Evolutionary conservation across 2,888 invertebrate species (phyloP).

Genomic region (Ctenicera cuprea): DNA sequence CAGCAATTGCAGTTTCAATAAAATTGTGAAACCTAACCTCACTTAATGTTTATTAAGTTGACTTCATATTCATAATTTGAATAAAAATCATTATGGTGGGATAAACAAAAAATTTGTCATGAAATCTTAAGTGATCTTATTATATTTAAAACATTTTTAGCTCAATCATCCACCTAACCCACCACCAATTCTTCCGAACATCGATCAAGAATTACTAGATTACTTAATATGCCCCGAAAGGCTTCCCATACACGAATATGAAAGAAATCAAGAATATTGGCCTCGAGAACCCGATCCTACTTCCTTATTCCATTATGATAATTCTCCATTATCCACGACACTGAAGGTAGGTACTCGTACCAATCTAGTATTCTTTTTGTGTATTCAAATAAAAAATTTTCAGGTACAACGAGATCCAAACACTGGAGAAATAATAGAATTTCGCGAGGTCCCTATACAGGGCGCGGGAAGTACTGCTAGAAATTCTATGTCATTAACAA

Average conservation of each 20-base stretch:
- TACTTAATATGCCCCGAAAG: conserved; percentile 82
- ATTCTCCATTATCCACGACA: conserved; percentile 74
- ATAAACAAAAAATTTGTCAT: not conserved
- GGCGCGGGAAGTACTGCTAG: conserved; percentile 80
- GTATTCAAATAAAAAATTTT: conserved; percentile 22
- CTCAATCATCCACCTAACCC: not conserved
- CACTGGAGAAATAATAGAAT: conserved; percentile 84
- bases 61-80: too few species aligned
- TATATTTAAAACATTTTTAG: not conserved
- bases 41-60: too few species aligned
- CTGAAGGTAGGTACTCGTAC: too few species aligned
- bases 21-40: too few species aligned
- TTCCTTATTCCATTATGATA: conserved; percentile 74
- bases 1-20: too few species aligned
- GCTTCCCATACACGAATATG: conserved; percentile 83
- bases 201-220: conserved; percentile 79
- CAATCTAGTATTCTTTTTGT: not conserved
- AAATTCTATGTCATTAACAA: conserved; percentile 86
- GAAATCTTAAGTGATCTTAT: too few species aligned
- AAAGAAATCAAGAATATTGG: conserved; percentile 82
- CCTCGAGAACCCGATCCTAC: conserved; percentile 75
- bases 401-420: conserved; percentile 83
- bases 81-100: too few species aligned
- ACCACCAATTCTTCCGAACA: conserved; percentile 80
- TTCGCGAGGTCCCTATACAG: conserved; percentile 77